Percentiles rank a stretch among this genome's conserved stretches.
Conservation (phyloP, 2,113 vertebrate species). For the Caloenas nicobarica region DNA sequence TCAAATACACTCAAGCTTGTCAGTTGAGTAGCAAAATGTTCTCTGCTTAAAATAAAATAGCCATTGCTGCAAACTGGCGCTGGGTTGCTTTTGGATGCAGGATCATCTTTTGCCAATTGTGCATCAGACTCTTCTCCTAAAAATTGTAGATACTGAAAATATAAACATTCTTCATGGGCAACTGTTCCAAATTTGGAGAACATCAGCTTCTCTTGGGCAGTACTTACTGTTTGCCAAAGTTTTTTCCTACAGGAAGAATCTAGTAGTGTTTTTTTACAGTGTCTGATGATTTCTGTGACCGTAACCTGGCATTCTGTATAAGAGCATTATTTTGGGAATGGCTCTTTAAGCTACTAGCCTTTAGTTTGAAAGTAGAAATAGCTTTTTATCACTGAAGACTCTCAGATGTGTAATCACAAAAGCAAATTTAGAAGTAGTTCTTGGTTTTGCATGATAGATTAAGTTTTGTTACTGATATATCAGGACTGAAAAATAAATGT, state of each 20-base stretch:
- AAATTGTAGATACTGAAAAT: background rate
- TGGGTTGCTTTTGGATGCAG: background rate
- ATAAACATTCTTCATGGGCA: background rate
- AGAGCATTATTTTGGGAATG: background rate
- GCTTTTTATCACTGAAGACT: background rate
- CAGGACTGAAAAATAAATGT: background rate
- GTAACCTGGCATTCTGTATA: background rate
- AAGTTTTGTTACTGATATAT: background rate
- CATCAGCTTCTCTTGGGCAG: background rate
- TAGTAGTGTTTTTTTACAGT: background rate
- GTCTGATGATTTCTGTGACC: background rate
- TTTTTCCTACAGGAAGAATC: background rate
- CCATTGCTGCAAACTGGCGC: background rate
- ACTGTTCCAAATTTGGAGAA: background rate
- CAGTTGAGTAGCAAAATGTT: background rate
- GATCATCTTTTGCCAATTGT: background rate
- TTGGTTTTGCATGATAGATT: background rate
- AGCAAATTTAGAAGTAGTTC: background rate
- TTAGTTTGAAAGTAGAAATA: background rate
- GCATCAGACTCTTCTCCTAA: background rate
- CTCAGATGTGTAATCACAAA: background rate
- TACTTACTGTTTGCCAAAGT: background rate
- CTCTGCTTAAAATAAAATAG: background rate
- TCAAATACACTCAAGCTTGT: background rate
- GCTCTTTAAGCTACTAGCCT: background rate